Evolutionary conservation across 2,113 vertebrate genomes (phyloP).

Genomic region (Conger conger): DNA sequence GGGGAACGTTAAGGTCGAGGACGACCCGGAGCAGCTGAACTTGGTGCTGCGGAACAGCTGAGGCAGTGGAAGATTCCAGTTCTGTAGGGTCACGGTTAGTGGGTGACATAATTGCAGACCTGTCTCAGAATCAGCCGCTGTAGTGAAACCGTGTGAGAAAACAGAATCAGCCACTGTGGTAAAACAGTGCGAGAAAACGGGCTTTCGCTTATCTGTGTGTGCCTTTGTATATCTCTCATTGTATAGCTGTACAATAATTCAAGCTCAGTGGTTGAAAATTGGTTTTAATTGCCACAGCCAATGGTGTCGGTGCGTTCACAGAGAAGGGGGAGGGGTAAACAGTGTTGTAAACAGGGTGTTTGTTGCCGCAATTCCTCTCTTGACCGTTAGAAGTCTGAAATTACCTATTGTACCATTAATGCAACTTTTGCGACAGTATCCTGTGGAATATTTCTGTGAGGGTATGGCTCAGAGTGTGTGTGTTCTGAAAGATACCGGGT

Average conservation of each 20-base stretch:
- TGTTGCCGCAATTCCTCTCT: too few relatives aligned
- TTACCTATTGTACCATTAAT: too few relatives aligned
- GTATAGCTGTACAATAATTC: too few relatives aligned
- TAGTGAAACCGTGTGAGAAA: neutral
- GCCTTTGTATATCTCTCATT: neutral
- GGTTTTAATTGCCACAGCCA: too few relatives aligned
- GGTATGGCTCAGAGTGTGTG: neutral
- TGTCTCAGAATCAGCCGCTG: neutral
- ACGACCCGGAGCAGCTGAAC: neutral
- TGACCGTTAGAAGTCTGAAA: too few relatives aligned
- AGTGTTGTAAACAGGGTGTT: too few relatives aligned
- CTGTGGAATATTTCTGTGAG: neutral
- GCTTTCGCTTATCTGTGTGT: neutral
- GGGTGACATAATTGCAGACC: neutral
- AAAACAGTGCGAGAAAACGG: neutral
- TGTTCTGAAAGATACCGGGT: neutral
- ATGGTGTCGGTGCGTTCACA: too few relatives aligned
- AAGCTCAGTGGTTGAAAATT: too few relatives aligned
- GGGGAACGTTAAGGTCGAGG: neutral
- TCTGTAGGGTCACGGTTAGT: neutral
- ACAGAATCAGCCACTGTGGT: neutral
- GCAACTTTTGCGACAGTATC: neutral
- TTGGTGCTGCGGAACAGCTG: too few relatives aligned
- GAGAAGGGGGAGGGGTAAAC: too few relatives aligned
- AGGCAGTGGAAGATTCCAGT: neutral